phyloP scores from a whole-genome alignment of 2,113 vertebrate genomes.

The Erythrocercus mccallii region DNA sequence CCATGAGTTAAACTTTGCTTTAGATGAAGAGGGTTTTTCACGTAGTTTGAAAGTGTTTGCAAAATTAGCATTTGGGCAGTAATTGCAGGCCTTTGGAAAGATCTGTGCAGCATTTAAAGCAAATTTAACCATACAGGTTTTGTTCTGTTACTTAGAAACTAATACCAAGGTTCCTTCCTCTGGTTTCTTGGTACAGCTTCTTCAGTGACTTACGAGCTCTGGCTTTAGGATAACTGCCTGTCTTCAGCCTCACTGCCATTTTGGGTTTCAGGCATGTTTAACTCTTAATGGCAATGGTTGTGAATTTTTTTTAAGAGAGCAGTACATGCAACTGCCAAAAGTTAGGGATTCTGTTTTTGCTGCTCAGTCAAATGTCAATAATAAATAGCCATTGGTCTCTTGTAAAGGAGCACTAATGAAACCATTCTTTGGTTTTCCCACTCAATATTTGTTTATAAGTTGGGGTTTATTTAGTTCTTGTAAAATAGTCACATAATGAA shows the following conservation, averaged over 20 bases:
- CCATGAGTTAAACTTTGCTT: slow-evolving; percentile 28
- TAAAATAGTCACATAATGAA: not conserved
- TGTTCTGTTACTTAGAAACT: not conserved
- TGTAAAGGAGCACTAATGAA: not conserved
- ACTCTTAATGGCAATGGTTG: not conserved
- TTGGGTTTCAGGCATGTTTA: not conserved
- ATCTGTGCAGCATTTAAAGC: not conserved
- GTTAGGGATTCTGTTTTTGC: not conserved
- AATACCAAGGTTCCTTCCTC: not conserved
- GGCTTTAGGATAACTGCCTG: not conserved
- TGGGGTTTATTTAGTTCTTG: not conserved
- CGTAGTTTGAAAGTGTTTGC: not conserved
- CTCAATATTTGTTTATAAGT: not conserved
- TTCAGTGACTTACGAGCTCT: not conserved
- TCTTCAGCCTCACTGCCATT: not conserved
- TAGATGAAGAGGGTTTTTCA: not conserved
- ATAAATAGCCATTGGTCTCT: not conserved
- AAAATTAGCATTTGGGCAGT: not conserved
- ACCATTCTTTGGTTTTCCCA: not conserved
- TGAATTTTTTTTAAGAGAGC: not conserved
- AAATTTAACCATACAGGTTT: not conserved
- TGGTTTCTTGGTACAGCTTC: not conserved
- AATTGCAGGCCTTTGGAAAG: not conserved
- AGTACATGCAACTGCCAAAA: not conserved
- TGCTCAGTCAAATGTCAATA: not conserved